Evolutionary conservation across 2,888 invertebrate genomes (phyloP).

Genomic region (Mesorhabditis spiculigera): DNA sequence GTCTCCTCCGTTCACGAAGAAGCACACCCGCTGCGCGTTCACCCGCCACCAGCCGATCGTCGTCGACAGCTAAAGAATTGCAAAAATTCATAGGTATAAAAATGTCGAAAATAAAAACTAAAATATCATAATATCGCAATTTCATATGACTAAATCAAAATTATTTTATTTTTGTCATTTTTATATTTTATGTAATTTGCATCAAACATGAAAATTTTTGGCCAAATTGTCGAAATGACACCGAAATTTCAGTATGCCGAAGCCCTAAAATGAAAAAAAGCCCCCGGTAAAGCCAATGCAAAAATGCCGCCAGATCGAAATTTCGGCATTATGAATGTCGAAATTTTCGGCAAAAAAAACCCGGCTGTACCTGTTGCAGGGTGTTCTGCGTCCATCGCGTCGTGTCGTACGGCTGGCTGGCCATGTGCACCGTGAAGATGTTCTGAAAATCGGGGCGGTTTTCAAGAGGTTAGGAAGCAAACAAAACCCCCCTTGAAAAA

Average conservation of each 20-base stretch:
- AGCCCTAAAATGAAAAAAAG: too few relatives aligned
- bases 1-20: constrained; percentile 28
- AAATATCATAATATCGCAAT: not conserved
- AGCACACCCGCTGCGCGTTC: constrained; percentile 37
- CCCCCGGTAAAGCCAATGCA: too few relatives aligned
- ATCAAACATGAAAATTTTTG: too few relatives aligned
- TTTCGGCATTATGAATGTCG: too few relatives aligned
- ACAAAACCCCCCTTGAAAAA: not conserved
- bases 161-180: too few relatives aligned
- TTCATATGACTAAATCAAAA: too few relatives aligned
- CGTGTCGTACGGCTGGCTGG: constrained; percentile 43
- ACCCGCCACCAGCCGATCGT: constrained; percentile 40
- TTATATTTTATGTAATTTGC: too few relatives aligned
- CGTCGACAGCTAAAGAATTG: constrained; percentile 19
- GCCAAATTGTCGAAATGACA: too few relatives aligned
- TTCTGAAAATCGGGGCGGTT: constrained; percentile 33
- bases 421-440: constrained; percentile 44
- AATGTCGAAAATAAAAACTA: too few relatives aligned
- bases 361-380: not conserved
- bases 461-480: not conserved
- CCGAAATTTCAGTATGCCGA: too few relatives aligned
- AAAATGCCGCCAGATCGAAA: too few relatives aligned
- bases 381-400: constrained; percentile 21
- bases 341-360: too few relatives aligned
- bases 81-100: not conserved